These are phyloP conservation scores for Callaeas wilsoni DNA, from an alignment of 2,113 vertebrate species.

Conservation along the genomic window DNA sequence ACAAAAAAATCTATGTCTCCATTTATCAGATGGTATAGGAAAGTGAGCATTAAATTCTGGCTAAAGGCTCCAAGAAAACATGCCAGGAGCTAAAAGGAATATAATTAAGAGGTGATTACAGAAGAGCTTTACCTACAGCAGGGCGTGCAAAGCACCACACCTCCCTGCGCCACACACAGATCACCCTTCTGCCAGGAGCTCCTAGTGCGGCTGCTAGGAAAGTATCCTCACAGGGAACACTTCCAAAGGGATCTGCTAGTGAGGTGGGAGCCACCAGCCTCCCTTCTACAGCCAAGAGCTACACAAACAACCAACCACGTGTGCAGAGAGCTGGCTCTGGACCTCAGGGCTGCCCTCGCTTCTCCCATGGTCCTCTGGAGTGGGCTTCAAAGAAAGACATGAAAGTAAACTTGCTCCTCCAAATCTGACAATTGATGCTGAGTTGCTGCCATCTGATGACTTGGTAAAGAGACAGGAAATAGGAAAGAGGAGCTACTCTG, in stretches of 20 bases:
- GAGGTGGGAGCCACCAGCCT: not conserved
- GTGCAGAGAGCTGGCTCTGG: not conserved
- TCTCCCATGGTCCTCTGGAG: not conserved
- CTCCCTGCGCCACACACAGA: not conserved
- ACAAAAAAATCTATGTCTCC: not conserved
- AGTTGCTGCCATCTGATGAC: not conserved
- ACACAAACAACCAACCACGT: fast-evolving
- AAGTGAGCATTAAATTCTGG: not conserved
- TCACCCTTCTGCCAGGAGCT: not conserved
- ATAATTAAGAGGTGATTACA: slow-evolving; percentile 5
- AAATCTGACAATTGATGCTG: not conserved
- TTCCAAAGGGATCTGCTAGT: not conserved
- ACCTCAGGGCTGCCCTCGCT: not conserved
- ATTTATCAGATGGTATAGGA: not conserved
- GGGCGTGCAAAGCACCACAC: fast-evolving
- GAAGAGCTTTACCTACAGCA: slow-evolving; percentile 2
- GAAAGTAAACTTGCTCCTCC: not conserved
- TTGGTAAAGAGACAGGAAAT: not conserved
- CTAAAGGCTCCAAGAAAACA: not conserved
- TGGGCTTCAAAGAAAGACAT: not conserved
- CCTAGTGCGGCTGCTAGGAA: not conserved
- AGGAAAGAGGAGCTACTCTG: not conserved
- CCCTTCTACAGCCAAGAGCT: not conserved
- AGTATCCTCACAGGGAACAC: not conserved
- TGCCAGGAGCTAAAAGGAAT: not conserved